Evolutionary conservation across 2,888 invertebrate genomes (phyloP).

Genomic region (Callimorpha dominula): DNA sequence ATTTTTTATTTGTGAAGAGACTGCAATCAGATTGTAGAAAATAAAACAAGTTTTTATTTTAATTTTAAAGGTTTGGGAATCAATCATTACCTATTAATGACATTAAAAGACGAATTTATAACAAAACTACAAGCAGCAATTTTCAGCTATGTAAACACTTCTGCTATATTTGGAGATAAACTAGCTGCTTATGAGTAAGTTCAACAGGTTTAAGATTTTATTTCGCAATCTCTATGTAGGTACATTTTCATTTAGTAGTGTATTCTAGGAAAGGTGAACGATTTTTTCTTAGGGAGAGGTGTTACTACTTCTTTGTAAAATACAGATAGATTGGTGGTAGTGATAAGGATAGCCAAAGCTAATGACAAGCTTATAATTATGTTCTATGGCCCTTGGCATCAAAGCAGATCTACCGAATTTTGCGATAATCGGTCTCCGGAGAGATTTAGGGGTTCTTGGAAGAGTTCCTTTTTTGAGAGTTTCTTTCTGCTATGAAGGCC

Average conservation of each 20-base stretch:
- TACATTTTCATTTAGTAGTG: neutral
- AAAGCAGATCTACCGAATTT: too few relatives aligned
- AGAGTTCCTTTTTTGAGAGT: too few relatives aligned
- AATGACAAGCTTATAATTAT: neutral
- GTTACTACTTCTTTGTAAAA: too few relatives aligned
- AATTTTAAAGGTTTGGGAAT: slow-evolving; percentile 55
- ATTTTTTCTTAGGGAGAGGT: too few relatives aligned
- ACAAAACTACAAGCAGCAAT: slow-evolving; percentile 65
- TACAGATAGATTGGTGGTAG: too few relatives aligned
- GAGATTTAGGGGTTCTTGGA: too few relatives aligned
- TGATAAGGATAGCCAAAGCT: too few relatives aligned
- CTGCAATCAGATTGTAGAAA: neutral
- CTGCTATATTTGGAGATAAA: slow-evolving; percentile 56
- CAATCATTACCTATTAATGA: slow-evolving; percentile 57
- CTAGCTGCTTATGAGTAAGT: slow-evolving; percentile 55
- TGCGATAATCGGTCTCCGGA: too few relatives aligned
- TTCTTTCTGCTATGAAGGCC: too few relatives aligned
- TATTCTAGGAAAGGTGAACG: too few relatives aligned
- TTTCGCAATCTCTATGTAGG: neutral
- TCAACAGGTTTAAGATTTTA: neutral
- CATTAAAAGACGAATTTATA: slow-evolving; percentile 59
- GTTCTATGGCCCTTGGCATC: too few relatives aligned
- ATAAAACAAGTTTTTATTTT: neutral
- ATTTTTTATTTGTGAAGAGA: neutral
- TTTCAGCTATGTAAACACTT: slow-evolving; percentile 64